Conservation (phyloP, 1,140 invertebrate species). For the Laodelphax striatellus region DNA sequence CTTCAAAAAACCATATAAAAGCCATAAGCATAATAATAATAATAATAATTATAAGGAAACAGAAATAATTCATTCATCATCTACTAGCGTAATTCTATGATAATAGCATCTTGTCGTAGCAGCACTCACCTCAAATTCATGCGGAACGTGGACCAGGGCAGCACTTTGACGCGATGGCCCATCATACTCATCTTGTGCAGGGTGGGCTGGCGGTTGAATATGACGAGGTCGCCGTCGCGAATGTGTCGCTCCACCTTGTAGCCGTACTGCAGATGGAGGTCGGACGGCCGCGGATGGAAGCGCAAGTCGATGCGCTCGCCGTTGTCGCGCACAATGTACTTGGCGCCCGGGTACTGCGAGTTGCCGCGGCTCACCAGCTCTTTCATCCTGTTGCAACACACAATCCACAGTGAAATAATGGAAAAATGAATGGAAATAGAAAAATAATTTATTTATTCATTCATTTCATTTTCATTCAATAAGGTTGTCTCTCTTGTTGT, state of each 20-base stretch:
- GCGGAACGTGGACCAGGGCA: slow-evolving; percentile 97
- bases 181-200: slow-evolving; percentile 99
- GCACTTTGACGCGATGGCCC: slow-evolving; percentile 95
- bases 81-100: too few relatives aligned
- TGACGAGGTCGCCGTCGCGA: slow-evolving; percentile 94
- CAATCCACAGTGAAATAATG: slow-evolving; percentile 3
- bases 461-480: too few relatives aligned
- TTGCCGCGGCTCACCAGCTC: slow-evolving; percentile 92
- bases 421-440: slow-evolving; percentile 6
- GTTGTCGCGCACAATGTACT: slow-evolving; percentile 98
- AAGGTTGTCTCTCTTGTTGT: too few relatives aligned
- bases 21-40: too few relatives aligned
- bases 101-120: not conserved
- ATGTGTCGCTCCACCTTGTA: slow-evolving; percentile 98
- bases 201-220: slow-evolving; percentile 99
- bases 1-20: too few relatives aligned
- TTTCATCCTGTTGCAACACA: slow-evolving; percentile 61
- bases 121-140: slow-evolving; percentile 60
- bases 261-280: slow-evolving; percentile 96
- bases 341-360: slow-evolving; percentile 97
- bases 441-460: too few relatives aligned
- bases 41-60: too few relatives aligned
- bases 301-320: slow-evolving; percentile 96
- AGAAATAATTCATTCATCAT: too few relatives aligned
- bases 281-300: slow-evolving; percentile 96